Base-by-base conservation (phyloP, 2,113 vertebrate genomes). In the Aramus guarauna region DNA sequence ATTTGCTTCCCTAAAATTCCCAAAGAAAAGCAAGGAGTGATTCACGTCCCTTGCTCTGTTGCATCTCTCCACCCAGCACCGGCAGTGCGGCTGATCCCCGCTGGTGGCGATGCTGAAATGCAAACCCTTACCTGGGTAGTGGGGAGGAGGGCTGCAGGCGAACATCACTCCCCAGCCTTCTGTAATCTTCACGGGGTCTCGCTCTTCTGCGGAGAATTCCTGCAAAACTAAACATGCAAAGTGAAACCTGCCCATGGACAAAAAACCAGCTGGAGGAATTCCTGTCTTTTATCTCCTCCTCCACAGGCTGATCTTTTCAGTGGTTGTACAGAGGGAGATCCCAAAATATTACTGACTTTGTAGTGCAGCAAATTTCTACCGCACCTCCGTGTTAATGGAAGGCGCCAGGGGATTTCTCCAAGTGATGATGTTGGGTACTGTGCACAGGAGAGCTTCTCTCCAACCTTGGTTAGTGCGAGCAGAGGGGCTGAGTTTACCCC, bases 141-240 rank as follows among this genome's bases (percentile, higher is more conserved):
- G 99, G 79, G 98, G 98, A 7, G 99, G 99, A 3, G 99, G 99
- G 82, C 99, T 99, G 96, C 99, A 99, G 76, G 99, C 93, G 18
- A 99, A 88, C 97, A 99, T 99, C 36, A 98, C 98, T 34, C 99
- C 99, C 89, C 97, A 97, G 32, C 99, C 99, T 89, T 99, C 99
- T 0, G 98, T 97, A 20, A 98, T 98, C 53, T 98, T 99, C 97
- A 99, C 98, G 0, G 98, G 98, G 80, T 99, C 99, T 88, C 99
- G 97, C 71, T 98, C 98, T 64, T 99, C 99, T 3, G 99, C 98
- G 2, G 99, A 98, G 95, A 99, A 99, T 95, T 99, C 99, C 95
- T 99, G 98, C 79, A 99, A 98, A 96, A 99, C 99, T 99, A n/a
- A 97, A 90, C 45, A 41, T 9, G 96, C 77, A 86, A 36, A 85